These are phyloP conservation scores for Fringilla coelebs DNA, from an alignment of 2,797 vertebrate genomes.

Conservation along the genomic window DNA sequence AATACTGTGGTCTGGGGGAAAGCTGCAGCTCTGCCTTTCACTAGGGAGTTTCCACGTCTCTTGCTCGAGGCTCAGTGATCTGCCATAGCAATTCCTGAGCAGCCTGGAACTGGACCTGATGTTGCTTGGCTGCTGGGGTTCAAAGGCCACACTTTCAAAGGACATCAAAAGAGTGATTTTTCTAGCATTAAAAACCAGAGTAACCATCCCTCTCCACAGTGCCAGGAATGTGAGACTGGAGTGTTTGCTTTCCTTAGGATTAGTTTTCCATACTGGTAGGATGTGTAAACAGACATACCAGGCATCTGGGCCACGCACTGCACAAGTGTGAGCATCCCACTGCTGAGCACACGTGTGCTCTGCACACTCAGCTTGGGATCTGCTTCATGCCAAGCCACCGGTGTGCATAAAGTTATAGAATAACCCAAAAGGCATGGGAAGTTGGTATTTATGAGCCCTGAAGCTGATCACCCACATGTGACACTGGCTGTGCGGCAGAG, in stretches of 20 bases:
- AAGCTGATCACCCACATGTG: background rate
- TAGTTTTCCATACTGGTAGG: background rate
- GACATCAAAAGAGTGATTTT: background rate
- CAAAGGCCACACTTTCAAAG: background rate
- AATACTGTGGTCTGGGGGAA: background rate
- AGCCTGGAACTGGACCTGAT: background rate
- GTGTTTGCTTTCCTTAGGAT: background rate
- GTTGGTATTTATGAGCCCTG: background rate
- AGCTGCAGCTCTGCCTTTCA: background rate
- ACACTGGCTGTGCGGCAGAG: background rate
- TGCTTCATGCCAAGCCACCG: fast-evolving
- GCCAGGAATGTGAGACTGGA: background rate
- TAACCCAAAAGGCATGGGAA: background rate
- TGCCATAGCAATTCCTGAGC: background rate
- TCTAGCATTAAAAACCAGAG: background rate
- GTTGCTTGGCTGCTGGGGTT: background rate
- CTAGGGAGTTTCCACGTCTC: background rate
- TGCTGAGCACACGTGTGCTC: background rate
- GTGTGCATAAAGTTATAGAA: fast-evolving
- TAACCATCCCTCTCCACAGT: background rate
- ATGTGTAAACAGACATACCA: background rate
- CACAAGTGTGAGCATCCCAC: background rate
- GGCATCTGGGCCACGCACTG: background rate
- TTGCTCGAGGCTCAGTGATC: background rate
- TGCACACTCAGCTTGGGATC: fast-evolving